Evolutionary conservation across 1,140 invertebrate species (phyloP), one percentile per base, ranked within the genome.

Genomic region (Drosophila repletoides): DNA sequence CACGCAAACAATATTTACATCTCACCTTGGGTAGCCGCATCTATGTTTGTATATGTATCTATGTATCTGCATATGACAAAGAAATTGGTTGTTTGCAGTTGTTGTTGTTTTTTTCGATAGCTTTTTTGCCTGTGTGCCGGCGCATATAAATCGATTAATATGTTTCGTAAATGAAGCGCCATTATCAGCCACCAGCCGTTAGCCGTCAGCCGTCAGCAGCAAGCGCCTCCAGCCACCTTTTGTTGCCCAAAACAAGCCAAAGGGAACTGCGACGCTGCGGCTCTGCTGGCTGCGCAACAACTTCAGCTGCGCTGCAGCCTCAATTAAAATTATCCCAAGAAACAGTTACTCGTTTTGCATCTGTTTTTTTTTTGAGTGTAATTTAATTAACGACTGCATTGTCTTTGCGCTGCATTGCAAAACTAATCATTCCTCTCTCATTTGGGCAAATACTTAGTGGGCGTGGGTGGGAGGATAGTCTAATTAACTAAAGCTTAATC

Each of bases 61-160:
- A 14, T 26, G 33, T 51, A n/a, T 60, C 15, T 55, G 31, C 38
- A 31, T 31, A 34, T 36, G 65, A 43, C 51, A 63, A 72, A 72
- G 64, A 67, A 72, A 72, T 61, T 72, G 65, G 10, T 53, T 40
- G 24, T 63, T 60, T 6, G 28, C 22, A 29, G 34, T 10, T 24
- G 29, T 31, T 45, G 26, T 24, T 17, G 17, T 24, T 26, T 21
- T 33, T 33, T 21, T 28, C 17, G 38, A 48, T 29, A 51, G 53
- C 43, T 58, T 65, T 58, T 65, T 67, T 58, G 52, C 76, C 45
- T 28, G 69, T 73, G 73, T 64, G 76, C 41, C 48, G 65, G 56
- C 79, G 79, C 79, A 83, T 83, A 84, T 83, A 83, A 83, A 83
- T 83, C 74, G 79, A 84, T 83, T 77, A 84, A 79, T 83, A 83